Evolutionary conservation across 64 coral and sea anemone genomes (phyloP).

Genomic region (Trachythela sp.): DNA sequence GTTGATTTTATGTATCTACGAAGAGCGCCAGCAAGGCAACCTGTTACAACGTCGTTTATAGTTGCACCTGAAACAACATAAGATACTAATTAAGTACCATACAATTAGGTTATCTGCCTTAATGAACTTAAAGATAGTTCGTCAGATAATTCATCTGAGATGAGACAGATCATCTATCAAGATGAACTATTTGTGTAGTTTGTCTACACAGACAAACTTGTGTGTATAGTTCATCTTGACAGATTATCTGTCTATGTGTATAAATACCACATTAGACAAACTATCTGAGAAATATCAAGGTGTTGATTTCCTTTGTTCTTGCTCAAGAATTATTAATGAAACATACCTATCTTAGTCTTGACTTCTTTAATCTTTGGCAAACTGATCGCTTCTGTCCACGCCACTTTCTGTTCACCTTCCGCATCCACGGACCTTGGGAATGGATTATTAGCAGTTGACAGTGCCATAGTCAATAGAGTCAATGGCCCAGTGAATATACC

Average conservation of each 20-base stretch:
- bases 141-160: too few relatives aligned
- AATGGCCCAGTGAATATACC: slow-evolving; percentile 67
- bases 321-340: not conserved
- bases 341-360: slow-evolving; percentile 64
- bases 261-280: too few relatives aligned
- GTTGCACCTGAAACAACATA: slow-evolving; percentile 55
- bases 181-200: too few relatives aligned
- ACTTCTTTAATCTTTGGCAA: slow-evolving; percentile 71
- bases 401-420: slow-evolving; percentile 58
- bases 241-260: too few relatives aligned
- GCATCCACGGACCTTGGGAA: slow-evolving; percentile 39
- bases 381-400: slow-evolving; percentile 56
- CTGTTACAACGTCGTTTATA: slow-evolving; percentile 74
- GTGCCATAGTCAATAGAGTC: slow-evolving; percentile 66
- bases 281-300: too few relatives aligned
- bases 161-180: too few relatives aligned
- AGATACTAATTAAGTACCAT: not conserved
- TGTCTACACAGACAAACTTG: too few relatives aligned
- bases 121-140: too few relatives aligned
- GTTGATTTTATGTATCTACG: slow-evolving; percentile 57
- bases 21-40: slow-evolving; percentile 72
- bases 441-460: slow-evolving; percentile 61
- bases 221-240: too few relatives aligned
- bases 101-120: not conserved
- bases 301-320: too few relatives aligned